Percentiles rank a stretch among this genome's conserved stretches.
These are phyloP conservation scores for Cavia porcellus DNA, from an alignment of 2,113 vertebrate species.

Conservation along the genomic window DNA sequence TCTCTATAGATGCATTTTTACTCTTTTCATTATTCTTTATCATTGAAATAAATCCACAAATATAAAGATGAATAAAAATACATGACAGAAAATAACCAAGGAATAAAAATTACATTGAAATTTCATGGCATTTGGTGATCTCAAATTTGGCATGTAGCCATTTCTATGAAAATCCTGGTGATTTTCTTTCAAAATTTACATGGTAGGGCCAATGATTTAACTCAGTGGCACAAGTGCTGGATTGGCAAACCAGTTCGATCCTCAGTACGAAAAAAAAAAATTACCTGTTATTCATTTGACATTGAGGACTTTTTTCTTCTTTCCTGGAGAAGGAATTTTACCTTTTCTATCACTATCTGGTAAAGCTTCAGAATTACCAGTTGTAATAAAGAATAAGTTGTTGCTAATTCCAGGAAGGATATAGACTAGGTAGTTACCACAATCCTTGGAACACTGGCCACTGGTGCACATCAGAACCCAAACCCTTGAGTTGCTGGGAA, in stretches of 20 bases:
- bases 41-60: conserved; percentile 32
- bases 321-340: conserved; percentile 7
- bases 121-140: conserved; percentile 47
- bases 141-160: conserved; percentile 47
- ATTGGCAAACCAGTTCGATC: no score
- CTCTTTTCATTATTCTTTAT: conserved; percentile 48
- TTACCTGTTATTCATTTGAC: conserved; percentile 7
- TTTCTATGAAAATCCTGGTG: conserved; percentile 17
- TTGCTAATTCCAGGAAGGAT: conserved; percentile 52
- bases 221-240: no score
- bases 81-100: conserved; percentile 43
- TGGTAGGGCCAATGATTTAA: not conserved
- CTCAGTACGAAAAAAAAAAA: not conserved
- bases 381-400: conserved; percentile 43
- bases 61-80: conserved; percentile 43
- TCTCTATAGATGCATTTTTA: not conserved
- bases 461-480: conserved; percentile 67
- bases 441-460: conserved; percentile 11
- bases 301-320: not conserved
- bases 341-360: conserved; percentile 50
- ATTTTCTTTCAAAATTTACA: conserved; percentile 49
- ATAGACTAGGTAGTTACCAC: conserved; percentile 29
- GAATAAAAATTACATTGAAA: conserved; percentile 38
- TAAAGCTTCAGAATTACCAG: conserved; percentile 45
- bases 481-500: conserved; percentile 67